Evolutionary conservation across 2,888 invertebrate species (phyloP).

Genomic region (Phyllotreta striolata): DNA sequence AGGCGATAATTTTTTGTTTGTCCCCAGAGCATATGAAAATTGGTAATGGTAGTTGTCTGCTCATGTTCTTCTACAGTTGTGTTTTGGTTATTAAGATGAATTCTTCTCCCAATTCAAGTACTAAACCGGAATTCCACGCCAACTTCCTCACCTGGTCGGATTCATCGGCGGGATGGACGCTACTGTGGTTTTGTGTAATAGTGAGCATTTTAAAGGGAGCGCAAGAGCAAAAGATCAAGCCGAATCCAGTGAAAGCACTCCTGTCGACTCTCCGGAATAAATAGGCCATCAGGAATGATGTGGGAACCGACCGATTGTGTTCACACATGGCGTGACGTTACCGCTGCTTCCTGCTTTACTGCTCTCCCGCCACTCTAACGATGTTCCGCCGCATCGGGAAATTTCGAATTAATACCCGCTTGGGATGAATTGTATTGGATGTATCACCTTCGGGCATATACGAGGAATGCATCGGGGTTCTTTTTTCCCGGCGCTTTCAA

Average conservation of each 20-base stretch:
- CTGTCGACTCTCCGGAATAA: constrained; percentile 30
- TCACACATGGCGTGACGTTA: constrained; percentile 56
- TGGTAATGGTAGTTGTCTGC: too few relatives aligned
- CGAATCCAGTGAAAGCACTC: constrained; percentile 28
- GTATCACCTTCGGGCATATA: neutral
- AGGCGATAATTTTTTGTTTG: too few relatives aligned
- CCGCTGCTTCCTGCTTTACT: constrained; percentile 28
- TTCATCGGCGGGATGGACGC: constrained; percentile 9
- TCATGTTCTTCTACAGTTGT: too few relatives aligned
- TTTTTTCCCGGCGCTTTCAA: too few relatives aligned
- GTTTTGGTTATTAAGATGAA: too few relatives aligned
- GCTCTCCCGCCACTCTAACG: constrained; percentile 22
- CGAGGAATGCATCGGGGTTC: too few relatives aligned
- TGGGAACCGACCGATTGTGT: constrained; percentile 58
- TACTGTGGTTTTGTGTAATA: constrained; percentile 14
- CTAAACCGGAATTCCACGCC: too few relatives aligned
- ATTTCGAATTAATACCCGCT: constrained; percentile 21
- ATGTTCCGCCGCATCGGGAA: constrained; percentile 20
- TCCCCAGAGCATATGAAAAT: too few relatives aligned
- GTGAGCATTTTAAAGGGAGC: constrained; percentile 25
- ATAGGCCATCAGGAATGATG: constrained; percentile 56
- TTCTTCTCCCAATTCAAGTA: too few relatives aligned
- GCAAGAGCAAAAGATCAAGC: constrained; percentile 31
- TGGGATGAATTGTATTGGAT: constrained; percentile 5
- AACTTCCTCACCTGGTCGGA: too few relatives aligned